These are phyloP conservation scores for Melipona beecheii DNA, from an alignment of 2,888 invertebrate species.

Conservation along the genomic window DNA sequence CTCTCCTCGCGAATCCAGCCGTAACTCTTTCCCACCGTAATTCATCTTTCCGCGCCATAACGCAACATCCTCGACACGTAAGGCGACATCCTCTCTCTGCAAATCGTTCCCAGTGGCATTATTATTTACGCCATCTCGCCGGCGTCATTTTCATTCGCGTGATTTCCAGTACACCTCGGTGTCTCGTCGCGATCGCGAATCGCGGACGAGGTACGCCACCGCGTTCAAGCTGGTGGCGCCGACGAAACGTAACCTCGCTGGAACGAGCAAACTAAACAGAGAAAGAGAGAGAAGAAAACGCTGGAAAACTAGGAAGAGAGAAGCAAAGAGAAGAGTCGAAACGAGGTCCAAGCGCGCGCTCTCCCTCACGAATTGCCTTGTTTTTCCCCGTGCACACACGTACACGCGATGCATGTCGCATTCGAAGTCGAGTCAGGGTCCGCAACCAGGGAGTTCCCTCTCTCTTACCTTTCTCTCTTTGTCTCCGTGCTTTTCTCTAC, in stretches of 20 bases:
- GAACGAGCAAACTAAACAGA: conserved; percentile 17
- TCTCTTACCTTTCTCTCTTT: conserved; percentile 3
- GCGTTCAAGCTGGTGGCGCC: background rate
- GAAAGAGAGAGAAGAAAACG: background rate
- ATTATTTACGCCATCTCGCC: conserved; percentile 13
- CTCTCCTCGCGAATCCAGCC: too few relatives aligned
- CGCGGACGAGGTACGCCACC: background rate
- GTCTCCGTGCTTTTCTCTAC: conserved; percentile 7
- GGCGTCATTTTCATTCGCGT: conserved; percentile 1
- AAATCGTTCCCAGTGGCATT: background rate
- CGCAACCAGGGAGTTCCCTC: conserved; percentile 50
- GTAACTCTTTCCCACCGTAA: too few relatives aligned
- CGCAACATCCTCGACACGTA: too few relatives aligned
- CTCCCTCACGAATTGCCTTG: conserved; percentile 71
- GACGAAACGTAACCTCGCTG: background rate
- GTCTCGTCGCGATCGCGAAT: background rate
- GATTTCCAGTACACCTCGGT: conserved; percentile 30
- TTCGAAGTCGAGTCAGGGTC: conserved; percentile 62
- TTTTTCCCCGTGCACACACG: conserved; percentile 56
- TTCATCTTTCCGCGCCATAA: too few relatives aligned
- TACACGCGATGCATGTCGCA: conserved; percentile 56
- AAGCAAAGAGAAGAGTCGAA: conserved; percentile 20
- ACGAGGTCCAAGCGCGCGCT: conserved; percentile 33
- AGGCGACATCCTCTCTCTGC: too few relatives aligned
- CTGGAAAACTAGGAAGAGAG: too few relatives aligned